Base-by-base conservation (phyloP, 2,888 invertebrate species). In the Heliconius erato region DNA sequence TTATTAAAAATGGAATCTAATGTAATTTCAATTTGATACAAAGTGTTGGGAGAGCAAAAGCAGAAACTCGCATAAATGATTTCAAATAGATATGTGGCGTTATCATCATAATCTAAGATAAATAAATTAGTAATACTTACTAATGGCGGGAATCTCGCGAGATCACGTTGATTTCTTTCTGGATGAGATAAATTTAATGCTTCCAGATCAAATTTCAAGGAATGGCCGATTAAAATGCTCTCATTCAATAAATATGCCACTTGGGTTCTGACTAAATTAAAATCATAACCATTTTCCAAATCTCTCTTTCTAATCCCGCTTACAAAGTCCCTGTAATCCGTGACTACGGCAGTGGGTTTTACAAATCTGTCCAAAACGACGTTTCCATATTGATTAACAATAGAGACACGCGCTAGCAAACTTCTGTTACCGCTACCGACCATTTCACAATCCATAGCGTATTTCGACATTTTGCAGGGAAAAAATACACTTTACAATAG, bases 401-500 rank as follows among this genome's bases (percentile, higher is more conserved):
- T 63, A 6, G 82, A 83, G 0, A 85, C 83, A 5, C 84, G 74
- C 11, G 74, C 74, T 59, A 76, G 32, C 6, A 76, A 23, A 67
- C 77, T 83, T 23, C 9, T 68, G 35, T 79, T 74, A 5, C 80
- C 79, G 44, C 82, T 82, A 63, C 68, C 84, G 5, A 85, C 82
- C 85, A 85, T 85, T 63, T 85, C 85, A 67, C 84, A 85, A 40
- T 85, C 85, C 19, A 85, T 72, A 4, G 85, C 83, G 74, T 65
- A 83, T 44, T 68, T 79, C 11, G 28, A 7, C 65, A 65, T 67
- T 63, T 11, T 77, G 59, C 5, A n/a, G 28, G 14, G 14, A n/a
- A 65, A 59, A 63, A 9, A 63, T 63, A 0, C 3, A n/a, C 63
- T 59, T 59, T 63, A 1, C 63, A 63, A n/a, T n/a, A 11, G 0